These are phyloP conservation scores for Keiferia lycopersicella DNA, from an alignment of 2,888 invertebrate species.

Conservation along the genomic window DNA sequence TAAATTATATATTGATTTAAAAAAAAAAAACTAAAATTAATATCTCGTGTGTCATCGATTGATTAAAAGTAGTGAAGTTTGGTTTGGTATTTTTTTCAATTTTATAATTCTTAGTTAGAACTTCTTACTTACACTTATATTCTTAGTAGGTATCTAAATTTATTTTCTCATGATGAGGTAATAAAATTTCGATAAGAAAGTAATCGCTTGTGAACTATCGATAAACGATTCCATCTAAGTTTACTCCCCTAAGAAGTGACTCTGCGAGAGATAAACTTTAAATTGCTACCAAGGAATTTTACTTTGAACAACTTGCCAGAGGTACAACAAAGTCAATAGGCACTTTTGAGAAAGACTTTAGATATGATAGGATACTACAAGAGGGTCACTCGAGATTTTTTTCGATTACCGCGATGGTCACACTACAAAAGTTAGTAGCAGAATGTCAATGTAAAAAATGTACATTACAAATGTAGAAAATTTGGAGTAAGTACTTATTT, in stretches of 20 bases:
- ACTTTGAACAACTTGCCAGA: conserved; percentile 40
- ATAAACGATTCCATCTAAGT: conserved; percentile 80
- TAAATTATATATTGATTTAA: too few relatives aligned
- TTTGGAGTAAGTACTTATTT: too few relatives aligned
- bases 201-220: conserved; percentile 76
- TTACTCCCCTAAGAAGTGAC: conserved; percentile 63
- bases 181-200: conserved; percentile 68
- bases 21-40: too few relatives aligned
- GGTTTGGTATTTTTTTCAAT: too few relatives aligned
- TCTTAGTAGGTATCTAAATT: background rate
- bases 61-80: too few relatives aligned
- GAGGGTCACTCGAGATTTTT: too few relatives aligned
- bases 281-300: conserved; percentile 75
- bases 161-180: conserved; percentile 35
- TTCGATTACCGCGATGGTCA: too few relatives aligned
- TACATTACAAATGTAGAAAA: too few relatives aligned
- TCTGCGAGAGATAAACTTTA: conserved; percentile 69
- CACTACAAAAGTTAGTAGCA: too few relatives aligned
- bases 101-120: too few relatives aligned
- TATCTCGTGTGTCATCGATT: too few relatives aligned
- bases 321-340: background rate
- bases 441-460: too few relatives aligned
- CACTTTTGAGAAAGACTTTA: background rate
- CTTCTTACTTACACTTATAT: background rate
- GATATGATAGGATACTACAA: background rate